A percentile compares a stretch with the other conserved stretches of the same genome.
Evolutionary conservation across 1,140 invertebrate species (phyloP).

Genomic region (Hypsibius dujardini): DNA sequence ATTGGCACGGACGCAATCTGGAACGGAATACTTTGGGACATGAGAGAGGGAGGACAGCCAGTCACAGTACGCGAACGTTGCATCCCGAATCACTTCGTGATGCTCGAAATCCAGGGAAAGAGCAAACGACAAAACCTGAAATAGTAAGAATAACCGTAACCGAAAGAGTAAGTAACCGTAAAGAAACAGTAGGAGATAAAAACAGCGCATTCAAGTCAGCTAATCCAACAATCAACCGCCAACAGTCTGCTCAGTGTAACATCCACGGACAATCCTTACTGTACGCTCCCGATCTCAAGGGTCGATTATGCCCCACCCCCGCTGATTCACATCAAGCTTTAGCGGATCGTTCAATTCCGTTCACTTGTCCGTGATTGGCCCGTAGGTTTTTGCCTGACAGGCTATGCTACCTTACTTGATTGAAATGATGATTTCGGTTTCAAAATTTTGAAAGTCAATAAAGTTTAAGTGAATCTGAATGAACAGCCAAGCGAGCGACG

Average conservation of each 20-base stretch:
- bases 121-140: background rate
- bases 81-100: conserved; percentile 82
- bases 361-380: no score
- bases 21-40: conserved; percentile 58
- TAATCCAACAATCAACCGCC: background rate
- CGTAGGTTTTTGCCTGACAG: no score
- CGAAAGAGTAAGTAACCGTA: background rate
- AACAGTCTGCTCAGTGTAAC: background rate
- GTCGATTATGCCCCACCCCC: background rate
- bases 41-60: conserved; percentile 76
- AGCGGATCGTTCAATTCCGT: no score
- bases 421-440: no score
- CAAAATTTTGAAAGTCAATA: no score
- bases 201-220: background rate
- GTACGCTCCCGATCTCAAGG: background rate
- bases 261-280: background rate
- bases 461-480: no score
- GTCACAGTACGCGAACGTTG: conserved; percentile 88
- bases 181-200: background rate
- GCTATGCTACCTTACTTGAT: no score
- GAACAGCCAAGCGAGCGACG: no score
- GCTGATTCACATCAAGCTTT: no score
- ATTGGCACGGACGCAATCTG: conserved; percentile 63
- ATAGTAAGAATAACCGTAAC: background rate
- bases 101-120: conserved; percentile 35